Evolutionary conservation across 2,113 vertebrate species (phyloP).

Genomic region (Mormyrus iriodes): DNA sequence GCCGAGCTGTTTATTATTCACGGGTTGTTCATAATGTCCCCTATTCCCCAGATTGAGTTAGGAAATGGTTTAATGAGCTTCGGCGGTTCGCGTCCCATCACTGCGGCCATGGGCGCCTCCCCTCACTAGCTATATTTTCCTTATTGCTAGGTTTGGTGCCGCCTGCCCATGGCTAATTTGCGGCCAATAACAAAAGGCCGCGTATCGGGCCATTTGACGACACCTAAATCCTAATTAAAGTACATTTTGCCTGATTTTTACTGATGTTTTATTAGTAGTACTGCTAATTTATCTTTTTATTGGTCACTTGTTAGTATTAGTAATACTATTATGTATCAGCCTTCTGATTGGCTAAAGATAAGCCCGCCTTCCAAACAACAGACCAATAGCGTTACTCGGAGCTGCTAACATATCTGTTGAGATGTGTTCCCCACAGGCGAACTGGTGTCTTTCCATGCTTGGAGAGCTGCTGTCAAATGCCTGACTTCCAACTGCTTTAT

Average conservation of each 20-base stretch:
- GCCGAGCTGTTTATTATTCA: not conserved
- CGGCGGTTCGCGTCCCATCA: too few relatives aligned
- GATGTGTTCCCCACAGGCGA: not conserved
- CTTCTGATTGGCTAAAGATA: not conserved
- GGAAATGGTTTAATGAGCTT: not conserved
- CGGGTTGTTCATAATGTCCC: not conserved
- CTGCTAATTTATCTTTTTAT: not conserved
- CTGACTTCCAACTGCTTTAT: not conserved
- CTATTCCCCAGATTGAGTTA: not conserved
- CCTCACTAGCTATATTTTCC: not conserved
- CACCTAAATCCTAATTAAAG: not conserved
- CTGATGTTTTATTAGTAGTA: not conserved
- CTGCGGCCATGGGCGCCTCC: not conserved
- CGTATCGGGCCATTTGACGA: not conserved
- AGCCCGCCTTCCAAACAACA: not conserved
- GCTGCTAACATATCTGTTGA: not conserved
- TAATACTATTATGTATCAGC: not conserved
- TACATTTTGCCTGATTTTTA: not conserved
- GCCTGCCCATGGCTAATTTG: not conserved
- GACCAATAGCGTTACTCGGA: not conserved
- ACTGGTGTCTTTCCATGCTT: not conserved
- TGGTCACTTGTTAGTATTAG: not conserved
- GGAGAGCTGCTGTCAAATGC: constrained; percentile 1
- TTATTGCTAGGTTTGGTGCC: not conserved
- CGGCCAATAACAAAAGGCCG: not conserved